Percentiles rank a stretch among this genome's conserved stretches.
Conservation (phyloP, 2,888 invertebrate genomes). For the Mycalesis mineus region DNA sequence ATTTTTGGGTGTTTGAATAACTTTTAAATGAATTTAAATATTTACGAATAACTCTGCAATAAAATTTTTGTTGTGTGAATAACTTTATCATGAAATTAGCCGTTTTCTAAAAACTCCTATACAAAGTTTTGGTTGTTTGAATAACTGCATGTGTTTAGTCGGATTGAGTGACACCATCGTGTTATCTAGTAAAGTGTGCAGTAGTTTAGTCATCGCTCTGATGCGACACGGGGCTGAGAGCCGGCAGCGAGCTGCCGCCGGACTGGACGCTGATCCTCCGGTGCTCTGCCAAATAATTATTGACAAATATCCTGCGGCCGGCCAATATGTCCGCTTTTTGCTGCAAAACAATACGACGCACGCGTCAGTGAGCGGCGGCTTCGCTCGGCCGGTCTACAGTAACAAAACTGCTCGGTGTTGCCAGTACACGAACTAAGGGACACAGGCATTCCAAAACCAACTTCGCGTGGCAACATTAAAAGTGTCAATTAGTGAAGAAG, state of each 20-base stretch:
- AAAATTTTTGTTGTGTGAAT: neutral
- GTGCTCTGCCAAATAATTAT: conserved; percentile 80
- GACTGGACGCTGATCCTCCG: conserved; percentile 79
- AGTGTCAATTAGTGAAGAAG: too few relatives aligned
- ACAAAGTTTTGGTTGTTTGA: neutral
- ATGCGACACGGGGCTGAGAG: conserved; percentile 75
- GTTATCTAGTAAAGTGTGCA: too few relatives aligned
- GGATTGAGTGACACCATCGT: too few relatives aligned
- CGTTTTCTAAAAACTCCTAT: neutral
- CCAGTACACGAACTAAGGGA: conserved; percentile 38
- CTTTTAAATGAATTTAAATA: neutral
- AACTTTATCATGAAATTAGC: too few relatives aligned
- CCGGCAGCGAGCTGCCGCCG: conserved; percentile 72
- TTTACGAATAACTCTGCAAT: neutral
- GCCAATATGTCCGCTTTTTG: conserved; percentile 79
- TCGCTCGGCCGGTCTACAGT: conserved; percentile 30
- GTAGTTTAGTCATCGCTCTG: conserved; percentile 71
- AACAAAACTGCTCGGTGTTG: conserved; percentile 61
- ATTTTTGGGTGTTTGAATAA: too few relatives aligned
- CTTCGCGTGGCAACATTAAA: conserved; percentile 17
- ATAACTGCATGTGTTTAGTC: too few relatives aligned
- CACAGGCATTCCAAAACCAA: conserved; percentile 63
- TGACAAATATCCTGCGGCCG: conserved; percentile 78
- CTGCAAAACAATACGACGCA: conserved; percentile 73
- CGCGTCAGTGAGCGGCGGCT: conserved; percentile 56